Evolutionary conservation across 1,140 invertebrate species (phyloP).

Genomic region (Drosophila prosaltans): DNA sequence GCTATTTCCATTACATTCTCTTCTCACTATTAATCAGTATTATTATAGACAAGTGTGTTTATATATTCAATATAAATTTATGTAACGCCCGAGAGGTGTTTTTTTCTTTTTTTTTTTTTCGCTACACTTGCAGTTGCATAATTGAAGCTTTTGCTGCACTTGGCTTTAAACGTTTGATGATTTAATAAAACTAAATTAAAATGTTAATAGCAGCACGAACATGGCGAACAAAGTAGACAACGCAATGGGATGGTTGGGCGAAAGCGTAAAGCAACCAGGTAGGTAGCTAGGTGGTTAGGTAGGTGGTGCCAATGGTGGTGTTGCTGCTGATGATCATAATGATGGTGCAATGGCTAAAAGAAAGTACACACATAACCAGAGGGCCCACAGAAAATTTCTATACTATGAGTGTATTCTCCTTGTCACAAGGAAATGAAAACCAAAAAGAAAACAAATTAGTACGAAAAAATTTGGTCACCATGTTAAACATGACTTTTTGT

Average conservation of each 20-base stretch:
- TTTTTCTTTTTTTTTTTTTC: neutral
- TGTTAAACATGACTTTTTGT: too few relatives aligned
- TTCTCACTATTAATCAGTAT: neutral
- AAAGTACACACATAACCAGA: neutral
- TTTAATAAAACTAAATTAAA: constrained; percentile 80
- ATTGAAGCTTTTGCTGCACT: constrained; percentile 57
- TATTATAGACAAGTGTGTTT: constrained; percentile 28
- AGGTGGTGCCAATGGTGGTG: neutral
- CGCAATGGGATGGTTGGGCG: constrained; percentile 34
- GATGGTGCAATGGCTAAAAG: neutral
- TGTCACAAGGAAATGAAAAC: constrained; percentile 5
- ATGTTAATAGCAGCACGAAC: constrained; percentile 67
- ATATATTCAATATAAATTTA: constrained; percentile 40
- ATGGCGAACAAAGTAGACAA: constrained; percentile 28
- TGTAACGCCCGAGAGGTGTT: constrained; percentile 44
- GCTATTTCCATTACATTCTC: constrained; percentile 22
- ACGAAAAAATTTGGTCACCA: too few relatives aligned
- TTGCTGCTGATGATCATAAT: neutral
- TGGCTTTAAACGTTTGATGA: constrained; percentile 73
- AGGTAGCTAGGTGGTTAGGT: neutral
- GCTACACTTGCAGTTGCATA: constrained; percentile 61
- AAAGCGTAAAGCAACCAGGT: constrained; percentile 56
- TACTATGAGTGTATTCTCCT: neutral
- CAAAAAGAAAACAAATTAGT: too few relatives aligned
- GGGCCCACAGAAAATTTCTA: neutral